phyloP scores from a whole-genome alignment of 2,113 vertebrate species.

The Rhineura floridana region DNA sequence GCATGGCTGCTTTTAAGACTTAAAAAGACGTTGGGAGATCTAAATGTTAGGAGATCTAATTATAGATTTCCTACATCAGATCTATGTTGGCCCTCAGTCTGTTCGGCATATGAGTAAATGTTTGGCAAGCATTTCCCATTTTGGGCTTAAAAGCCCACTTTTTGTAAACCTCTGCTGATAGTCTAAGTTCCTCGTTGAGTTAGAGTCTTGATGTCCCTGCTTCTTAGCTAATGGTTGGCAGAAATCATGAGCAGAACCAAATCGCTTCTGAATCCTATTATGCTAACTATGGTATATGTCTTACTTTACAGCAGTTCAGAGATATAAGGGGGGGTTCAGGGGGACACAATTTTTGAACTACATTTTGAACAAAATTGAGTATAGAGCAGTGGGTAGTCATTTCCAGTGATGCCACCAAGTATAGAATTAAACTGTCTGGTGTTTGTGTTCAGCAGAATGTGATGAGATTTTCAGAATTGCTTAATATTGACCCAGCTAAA shows the following conservation, averaged over 20 bases:
- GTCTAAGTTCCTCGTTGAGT: neutral
- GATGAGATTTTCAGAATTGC: neutral
- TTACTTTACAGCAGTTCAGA: neutral
- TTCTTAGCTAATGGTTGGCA: neutral
- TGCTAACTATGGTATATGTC: neutral
- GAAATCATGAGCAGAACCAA: neutral
- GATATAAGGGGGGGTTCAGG: neutral
- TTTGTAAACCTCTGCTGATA: neutral
- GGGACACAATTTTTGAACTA: neutral
- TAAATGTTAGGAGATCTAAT: neutral
- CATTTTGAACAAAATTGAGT: neutral
- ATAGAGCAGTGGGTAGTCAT: neutral
- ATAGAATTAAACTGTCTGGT: neutral
- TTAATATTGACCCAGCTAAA: constrained; percentile 13
- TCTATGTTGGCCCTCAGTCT: neutral
- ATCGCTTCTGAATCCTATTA: neutral
- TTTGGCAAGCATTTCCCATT: neutral
- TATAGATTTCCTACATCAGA: neutral
- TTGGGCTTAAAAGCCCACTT: neutral
- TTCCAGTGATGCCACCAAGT: neutral
- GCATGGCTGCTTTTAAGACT: neutral
- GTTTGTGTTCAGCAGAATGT: neutral
- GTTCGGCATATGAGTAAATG: neutral
- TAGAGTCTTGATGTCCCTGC: neutral
- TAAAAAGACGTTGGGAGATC: neutral